Evolutionary conservation across 2,797 vertebrate species (phyloP).

Genomic region (Anisognathus igniventris): DNA sequence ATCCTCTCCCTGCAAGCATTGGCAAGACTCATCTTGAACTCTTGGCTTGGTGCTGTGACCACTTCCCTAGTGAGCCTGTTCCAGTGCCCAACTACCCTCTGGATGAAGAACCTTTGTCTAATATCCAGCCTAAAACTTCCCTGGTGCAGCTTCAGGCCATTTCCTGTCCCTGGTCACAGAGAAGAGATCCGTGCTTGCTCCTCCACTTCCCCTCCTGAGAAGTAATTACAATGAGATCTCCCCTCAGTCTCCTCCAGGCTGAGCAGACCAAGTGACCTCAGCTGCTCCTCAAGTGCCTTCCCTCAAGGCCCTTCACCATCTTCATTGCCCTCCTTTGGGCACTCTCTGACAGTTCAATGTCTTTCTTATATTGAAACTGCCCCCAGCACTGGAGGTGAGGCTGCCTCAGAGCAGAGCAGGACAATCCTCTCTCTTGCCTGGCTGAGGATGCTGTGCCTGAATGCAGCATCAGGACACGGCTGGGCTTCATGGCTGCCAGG

Average conservation of each 20-base stretch:
- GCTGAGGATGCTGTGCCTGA: not conserved
- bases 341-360: not conserved
- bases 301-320: not conserved
- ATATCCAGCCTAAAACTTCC: not conserved
- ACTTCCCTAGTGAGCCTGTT: not conserved
- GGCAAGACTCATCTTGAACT: not conserved
- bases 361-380: accelerated
- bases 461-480: accelerated
- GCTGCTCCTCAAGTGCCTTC: not conserved
- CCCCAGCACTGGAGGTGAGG: not conserved
- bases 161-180: not conserved
- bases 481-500: not conserved
- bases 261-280: not conserved
- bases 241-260: not conserved
- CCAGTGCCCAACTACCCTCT: not conserved
- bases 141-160: not conserved
- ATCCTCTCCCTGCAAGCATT: not conserved
- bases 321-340: not conserved
- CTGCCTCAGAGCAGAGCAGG: accelerated
- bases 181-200: not conserved
- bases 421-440: accelerated
- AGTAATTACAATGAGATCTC: accelerated
- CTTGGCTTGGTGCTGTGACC: not conserved
- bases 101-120: not conserved
- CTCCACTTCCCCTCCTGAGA: accelerated